These are phyloP conservation scores for Drosophila oshimai DNA, from an alignment of 1,140 invertebrate species.

Conservation along the genomic window DNA sequence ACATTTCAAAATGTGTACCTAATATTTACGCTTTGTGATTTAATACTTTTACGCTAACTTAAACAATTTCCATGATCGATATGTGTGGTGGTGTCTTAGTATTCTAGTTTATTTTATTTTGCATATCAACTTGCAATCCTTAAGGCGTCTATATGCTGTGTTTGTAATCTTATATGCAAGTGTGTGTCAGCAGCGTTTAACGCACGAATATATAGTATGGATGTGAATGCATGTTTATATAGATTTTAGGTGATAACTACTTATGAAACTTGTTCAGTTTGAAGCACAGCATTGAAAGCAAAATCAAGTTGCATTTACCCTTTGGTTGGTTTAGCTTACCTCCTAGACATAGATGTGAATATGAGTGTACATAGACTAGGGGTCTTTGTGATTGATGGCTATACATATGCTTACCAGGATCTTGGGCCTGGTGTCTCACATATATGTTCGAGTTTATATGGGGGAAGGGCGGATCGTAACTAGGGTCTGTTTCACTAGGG, in stretches of 20 bases:
- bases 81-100: constrained; percentile 47
- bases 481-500: constrained; percentile 54
- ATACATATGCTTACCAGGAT: constrained; percentile 35
- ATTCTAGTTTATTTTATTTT: constrained; percentile 22
- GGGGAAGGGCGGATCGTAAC: constrained; percentile 68
- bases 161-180: constrained; percentile 14
- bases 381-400: constrained; percentile 25
- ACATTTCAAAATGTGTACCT: neutral
- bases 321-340: constrained; percentile 21
- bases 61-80: constrained; percentile 63
- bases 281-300: constrained; percentile 62
- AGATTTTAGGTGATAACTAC: constrained; percentile 30
- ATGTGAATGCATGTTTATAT: constrained; percentile 21
- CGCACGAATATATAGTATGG: constrained; percentile 56
- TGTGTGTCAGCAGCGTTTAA: constrained; percentile 52
- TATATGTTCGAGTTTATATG: constrained; percentile 7
- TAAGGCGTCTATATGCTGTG: constrained; percentile 49
- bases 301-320: constrained; percentile 61
- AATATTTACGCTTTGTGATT: neutral
- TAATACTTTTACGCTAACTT: constrained; percentile 14
- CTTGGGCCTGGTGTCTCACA: constrained; percentile 27
- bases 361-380: constrained; percentile 16
- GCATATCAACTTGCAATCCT: constrained; percentile 56
- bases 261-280: constrained; percentile 38
- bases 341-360: constrained; percentile 40